phyloP scores from a whole-genome alignment of 1,140 invertebrate species.

The Drosophila melanogaster region DNA sequence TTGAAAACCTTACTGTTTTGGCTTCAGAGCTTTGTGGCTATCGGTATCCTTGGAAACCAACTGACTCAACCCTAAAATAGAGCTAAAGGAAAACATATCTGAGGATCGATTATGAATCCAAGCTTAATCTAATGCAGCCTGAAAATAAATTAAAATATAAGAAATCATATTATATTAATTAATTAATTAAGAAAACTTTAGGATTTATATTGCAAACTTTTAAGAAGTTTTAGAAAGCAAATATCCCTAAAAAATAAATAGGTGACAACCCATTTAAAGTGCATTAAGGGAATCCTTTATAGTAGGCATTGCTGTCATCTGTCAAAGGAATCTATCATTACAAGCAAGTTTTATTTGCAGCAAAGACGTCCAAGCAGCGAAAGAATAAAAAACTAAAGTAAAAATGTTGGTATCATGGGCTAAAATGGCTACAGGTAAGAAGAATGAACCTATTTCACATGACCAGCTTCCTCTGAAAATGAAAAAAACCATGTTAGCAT shows the following conservation, averaged over 20 bases:
- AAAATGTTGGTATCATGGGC: slow-evolving; percentile 37
- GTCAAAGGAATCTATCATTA: slow-evolving; percentile 13
- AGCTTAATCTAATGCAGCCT: too few species aligned
- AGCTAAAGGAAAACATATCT: neutral
- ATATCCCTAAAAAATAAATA: neutral
- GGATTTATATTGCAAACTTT: too few species aligned
- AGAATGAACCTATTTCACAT: neutral
- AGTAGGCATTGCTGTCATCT: slow-evolving; percentile 3
- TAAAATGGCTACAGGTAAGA: slow-evolving; percentile 28
- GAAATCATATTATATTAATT: too few species aligned
- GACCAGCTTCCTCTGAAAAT: neutral
- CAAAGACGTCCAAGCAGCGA: neutral
- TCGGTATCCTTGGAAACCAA: slow-evolving; percentile 46
- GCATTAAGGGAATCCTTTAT: too few species aligned
- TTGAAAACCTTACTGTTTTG: neutral
- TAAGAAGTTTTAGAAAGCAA: neutral
- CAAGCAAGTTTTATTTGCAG: neutral
- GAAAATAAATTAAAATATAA: too few species aligned
- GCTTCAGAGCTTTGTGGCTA: neutral
- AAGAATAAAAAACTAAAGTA: slow-evolving; percentile 1
- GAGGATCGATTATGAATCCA: neutral
- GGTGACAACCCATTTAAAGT: neutral
- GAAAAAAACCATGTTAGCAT: neutral
- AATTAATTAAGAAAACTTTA: too few species aligned
- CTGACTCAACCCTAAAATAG: neutral